Conservation (phyloP, 2,797 vertebrate species). For the Pantherophis alleghaniensis region DNA sequence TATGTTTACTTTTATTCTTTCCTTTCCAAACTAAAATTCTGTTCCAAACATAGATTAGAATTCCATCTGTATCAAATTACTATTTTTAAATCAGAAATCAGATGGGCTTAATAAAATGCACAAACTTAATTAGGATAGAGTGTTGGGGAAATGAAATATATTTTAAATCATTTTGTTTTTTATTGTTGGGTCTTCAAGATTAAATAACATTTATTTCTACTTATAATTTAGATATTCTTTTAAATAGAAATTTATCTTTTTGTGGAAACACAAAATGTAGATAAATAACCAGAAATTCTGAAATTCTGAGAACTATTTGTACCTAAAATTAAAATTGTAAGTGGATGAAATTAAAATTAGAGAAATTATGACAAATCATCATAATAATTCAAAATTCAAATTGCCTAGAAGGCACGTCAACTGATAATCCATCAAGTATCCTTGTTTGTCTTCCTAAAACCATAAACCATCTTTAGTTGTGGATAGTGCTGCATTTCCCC, state of each 20-base stretch:
- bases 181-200: conserved; percentile 17
- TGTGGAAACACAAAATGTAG: conserved; percentile 41
- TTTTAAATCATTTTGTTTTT: background rate
- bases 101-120: conserved; percentile 42
- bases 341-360: conserved; percentile 43
- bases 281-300: conserved; percentile 54
- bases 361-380: background rate
- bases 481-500: background rate
- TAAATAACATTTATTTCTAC: conserved; percentile 35
- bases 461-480: background rate
- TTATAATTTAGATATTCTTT: background rate
- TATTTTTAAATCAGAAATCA: conserved; percentile 40
- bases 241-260: conserved; percentile 33
- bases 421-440: background rate
- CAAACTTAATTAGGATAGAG: conserved; percentile 10
- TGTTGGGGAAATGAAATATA: background rate
- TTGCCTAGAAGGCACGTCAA: background rate
- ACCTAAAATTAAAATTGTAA: conserved; percentile 50
- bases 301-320: conserved; percentile 51
- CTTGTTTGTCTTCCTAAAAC: background rate
- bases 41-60: conserved; percentile 50
- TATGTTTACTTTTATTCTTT: background rate
- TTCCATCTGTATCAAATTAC: conserved; percentile 34
- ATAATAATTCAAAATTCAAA: background rate
- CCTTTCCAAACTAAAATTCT: background rate